Evolutionary conservation across 2,888 invertebrate species (phyloP).

Genomic region (Calameuta pallipes): DNA sequence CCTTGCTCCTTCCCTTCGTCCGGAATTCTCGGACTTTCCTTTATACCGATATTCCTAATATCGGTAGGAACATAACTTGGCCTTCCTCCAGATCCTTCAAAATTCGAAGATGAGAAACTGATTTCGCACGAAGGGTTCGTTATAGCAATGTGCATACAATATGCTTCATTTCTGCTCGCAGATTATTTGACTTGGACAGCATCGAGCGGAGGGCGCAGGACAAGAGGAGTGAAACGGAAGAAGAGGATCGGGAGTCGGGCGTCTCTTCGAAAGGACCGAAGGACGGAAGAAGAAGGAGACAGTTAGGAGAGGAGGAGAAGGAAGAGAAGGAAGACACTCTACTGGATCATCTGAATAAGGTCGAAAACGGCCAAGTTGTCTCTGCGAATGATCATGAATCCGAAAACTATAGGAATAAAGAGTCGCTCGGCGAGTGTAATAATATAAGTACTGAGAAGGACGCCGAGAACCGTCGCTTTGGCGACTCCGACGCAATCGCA

Average conservation of each 20-base stretch:
- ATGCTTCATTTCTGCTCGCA: slow-evolving; percentile 20
- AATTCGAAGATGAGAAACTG: too few species aligned
- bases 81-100: too few species aligned
- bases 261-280: slow-evolving; percentile 8
- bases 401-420: neutral
- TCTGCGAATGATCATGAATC: slow-evolving; percentile 15
- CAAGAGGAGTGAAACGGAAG: slow-evolving; percentile 18
- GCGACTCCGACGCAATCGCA: slow-evolving; percentile 30
- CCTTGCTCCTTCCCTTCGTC: too few species aligned
- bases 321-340: slow-evolving; percentile 44
- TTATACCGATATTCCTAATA: too few species aligned
- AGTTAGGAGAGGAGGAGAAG: slow-evolving; percentile 27
- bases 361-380: slow-evolving; percentile 33
- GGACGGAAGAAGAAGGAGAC: neutral
- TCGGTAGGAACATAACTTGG: too few species aligned
- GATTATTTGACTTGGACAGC: slow-evolving; percentile 32
- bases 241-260: slow-evolving; percentile 23
- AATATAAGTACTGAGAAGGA: neutral
- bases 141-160: neutral
- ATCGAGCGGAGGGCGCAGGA: slow-evolving; percentile 36
- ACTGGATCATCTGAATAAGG: slow-evolving; percentile 47
- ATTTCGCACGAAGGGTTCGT: neutral
- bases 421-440: slow-evolving; percentile 4
- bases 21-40: too few species aligned
- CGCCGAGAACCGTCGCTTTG: neutral